Base-by-base conservation (phyloP, 2,113 vertebrate genomes). In the Zosterops pallidus region DNA sequence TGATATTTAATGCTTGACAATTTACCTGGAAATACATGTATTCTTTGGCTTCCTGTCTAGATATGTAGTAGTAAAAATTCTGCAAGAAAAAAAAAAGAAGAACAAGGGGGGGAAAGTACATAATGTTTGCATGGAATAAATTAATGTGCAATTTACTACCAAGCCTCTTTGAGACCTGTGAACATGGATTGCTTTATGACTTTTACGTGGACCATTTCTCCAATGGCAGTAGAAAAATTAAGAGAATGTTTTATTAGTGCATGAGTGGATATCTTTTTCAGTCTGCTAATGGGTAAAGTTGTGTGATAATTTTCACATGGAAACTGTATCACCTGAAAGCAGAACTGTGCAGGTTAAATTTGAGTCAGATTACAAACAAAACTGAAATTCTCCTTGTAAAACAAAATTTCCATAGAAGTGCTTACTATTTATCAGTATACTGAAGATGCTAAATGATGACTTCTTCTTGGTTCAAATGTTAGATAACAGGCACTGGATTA, bases 101-200 rank as follows among this genome's bases (percentile, higher is more conserved):
- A 72, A 42, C 0, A 14, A 53, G 11, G 6, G 0, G 16, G 0
- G 0, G 1, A 12, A 35, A n/a, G 13, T 47, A 25, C 29, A 69
- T 65, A 12, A 5, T 56, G 46, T 76, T 60, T 63, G 28, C 28
- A 59, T 28, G 50, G 46, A 42, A 13, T 60, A 62, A 62, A 76
- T 82, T 41, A 65, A 69, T 17, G 24, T 85, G 44, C 18, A 29
- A 3, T 69, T 92, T 76, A 46, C 53, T 82, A 35, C n/a, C 26
- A 56, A 76, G 33, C 29, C 8, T 56, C 71, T 78, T 47, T 63
- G 35, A 89, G 52, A 74, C 49, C 80, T 11, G 4, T 31, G 50
- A 74, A 41, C 8, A 3, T 63, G 3, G 14, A 17, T 70, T 87
- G 47, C 68, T 74, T 83, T 31, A 52, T 52, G 42, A 35, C 60